Evolutionary conservation across 1,140 invertebrate species (phyloP).

Genomic region (Kradibia gibbosae): DNA sequence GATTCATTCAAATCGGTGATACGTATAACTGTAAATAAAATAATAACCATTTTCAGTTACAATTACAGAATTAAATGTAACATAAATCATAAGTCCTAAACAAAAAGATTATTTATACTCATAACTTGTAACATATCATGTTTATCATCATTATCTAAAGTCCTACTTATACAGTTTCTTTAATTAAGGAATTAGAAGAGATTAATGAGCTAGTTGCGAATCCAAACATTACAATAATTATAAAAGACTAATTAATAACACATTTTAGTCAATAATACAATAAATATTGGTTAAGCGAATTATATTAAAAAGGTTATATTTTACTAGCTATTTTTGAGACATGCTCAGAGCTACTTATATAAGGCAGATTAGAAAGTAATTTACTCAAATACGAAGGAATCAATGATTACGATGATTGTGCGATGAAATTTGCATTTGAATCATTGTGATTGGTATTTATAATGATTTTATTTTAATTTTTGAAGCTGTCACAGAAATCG

Average conservation of each 20-base stretch:
- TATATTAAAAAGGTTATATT: too few species aligned
- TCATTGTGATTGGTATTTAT: too few species aligned
- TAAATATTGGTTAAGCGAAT: too few species aligned
- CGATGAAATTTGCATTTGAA: not conserved
- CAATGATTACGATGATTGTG: not conserved
- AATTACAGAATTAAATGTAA: not conserved
- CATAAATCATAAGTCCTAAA: not conserved
- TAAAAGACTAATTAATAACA: slow-evolving; percentile 3
- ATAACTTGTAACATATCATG: not conserved
- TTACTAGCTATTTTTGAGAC: not conserved
- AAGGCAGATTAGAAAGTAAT: not conserved
- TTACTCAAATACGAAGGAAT: not conserved
- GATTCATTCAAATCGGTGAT: not conserved
- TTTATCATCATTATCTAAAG: not conserved
- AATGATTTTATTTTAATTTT: too few species aligned
- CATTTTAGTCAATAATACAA: not conserved
- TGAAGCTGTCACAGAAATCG: too few species aligned
- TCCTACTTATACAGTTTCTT: not conserved
- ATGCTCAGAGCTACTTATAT: not conserved
- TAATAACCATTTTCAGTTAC: slow-evolving; percentile 1
- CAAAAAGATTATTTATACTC: not conserved
- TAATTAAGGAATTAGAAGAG: not conserved
- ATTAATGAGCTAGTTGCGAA: not conserved
- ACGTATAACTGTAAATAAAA: not conserved
- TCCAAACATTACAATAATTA: not conserved